These are phyloP conservation scores for Mythimna pallens DNA, from an alignment of 2,888 invertebrate genomes.

Conservation along the genomic window DNA sequence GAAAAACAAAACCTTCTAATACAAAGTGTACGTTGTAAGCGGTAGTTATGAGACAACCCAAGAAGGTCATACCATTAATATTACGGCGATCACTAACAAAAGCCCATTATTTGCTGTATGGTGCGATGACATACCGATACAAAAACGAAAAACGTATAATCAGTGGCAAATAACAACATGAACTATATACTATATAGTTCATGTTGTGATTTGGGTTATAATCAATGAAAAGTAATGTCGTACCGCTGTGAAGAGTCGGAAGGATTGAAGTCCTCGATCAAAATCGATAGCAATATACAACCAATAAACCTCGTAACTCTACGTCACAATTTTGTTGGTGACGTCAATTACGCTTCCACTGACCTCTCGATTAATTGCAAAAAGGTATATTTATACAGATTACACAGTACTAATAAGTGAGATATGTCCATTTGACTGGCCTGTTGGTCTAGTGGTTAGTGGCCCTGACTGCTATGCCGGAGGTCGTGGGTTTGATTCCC, in stretches of 20 bases:
- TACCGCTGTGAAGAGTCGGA: not conserved
- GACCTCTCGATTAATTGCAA: constrained; percentile 8
- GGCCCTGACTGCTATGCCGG: no score
- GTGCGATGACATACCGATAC: not conserved
- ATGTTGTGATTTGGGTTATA: no score
- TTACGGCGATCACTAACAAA: constrained; percentile 20
- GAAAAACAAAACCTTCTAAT: no score
- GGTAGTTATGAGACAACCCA: constrained; percentile 1
- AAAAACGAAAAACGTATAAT: not conserved
- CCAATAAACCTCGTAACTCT: not conserved
- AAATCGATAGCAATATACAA: not conserved
- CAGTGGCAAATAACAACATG: constrained; percentile 4
- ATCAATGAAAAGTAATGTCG: not conserved
- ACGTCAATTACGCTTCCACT: constrained; percentile 37
- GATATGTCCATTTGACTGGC: not conserved
- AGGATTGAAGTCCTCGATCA: not conserved
- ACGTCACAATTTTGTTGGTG: constrained; percentile 22
- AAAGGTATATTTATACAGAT: no score
- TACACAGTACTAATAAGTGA: not conserved
- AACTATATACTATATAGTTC: not conserved
- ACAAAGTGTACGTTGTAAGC: not conserved
- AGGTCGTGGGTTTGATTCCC: no score
- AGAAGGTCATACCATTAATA: constrained; percentile 22
- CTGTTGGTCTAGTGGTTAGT: no score
- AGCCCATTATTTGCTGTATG: constrained; percentile 12